A percentile compares a stretch with the other conserved stretches of the same genome.
Evolutionary conservation across 2,113 vertebrate genomes (phyloP).

Genomic region (Albula goreensis): DNA sequence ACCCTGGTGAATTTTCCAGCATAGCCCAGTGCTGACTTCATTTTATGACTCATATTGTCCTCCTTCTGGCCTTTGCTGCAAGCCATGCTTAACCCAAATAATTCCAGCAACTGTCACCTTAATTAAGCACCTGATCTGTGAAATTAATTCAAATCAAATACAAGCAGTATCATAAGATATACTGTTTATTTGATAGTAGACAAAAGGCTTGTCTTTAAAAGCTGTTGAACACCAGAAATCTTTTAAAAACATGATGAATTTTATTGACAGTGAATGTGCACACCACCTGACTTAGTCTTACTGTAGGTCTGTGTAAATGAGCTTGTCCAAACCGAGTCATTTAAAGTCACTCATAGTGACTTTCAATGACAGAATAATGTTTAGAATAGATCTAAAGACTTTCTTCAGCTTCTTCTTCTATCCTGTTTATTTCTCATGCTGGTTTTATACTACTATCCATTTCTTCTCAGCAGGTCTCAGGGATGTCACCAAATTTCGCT

Average conservation of each 20-base stretch:
- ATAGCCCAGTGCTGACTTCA: slow-evolving; percentile 8
- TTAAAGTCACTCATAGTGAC: too few relatives aligned
- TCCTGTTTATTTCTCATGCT: too few relatives aligned
- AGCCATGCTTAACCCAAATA: not conserved
- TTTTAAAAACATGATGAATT: too few relatives aligned
- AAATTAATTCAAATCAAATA: not conserved
- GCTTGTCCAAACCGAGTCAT: too few relatives aligned
- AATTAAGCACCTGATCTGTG: not conserved
- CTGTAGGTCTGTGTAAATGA: too few relatives aligned
- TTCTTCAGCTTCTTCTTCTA: too few relatives aligned
- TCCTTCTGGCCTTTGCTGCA: not conserved
- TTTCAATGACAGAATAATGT: too few relatives aligned
- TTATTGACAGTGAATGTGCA: too few relatives aligned
- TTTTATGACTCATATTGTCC: not conserved
- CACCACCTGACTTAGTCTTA: too few relatives aligned
- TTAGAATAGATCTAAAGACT: too few relatives aligned
- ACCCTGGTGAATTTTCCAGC: not conserved
- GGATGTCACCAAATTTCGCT: not conserved
- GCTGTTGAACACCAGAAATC: not conserved
- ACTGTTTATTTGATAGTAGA: not conserved
- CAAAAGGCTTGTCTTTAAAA: not conserved
- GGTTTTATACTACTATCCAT: too few relatives aligned
- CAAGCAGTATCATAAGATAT: not conserved
- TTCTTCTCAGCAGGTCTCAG: not conserved
- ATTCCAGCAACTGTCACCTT: not conserved